Evolutionary conservation across 1,140 invertebrate genomes (phyloP), one percentile per base, ranked within the genome.

Genomic region (Leptestheria dahalacensis): DNA sequence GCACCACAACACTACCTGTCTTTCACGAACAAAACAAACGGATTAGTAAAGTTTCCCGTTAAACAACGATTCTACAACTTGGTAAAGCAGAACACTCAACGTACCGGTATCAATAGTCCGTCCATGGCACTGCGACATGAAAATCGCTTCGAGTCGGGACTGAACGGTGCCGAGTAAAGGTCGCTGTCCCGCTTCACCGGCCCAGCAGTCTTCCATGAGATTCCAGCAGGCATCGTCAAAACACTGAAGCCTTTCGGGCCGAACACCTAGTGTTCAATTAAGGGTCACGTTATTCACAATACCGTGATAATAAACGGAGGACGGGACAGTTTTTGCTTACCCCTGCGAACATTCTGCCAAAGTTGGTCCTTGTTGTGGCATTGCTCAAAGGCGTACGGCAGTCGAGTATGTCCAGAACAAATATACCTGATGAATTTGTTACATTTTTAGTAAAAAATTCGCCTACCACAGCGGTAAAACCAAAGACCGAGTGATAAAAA

Each of bases 361-460:
- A 93, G 71, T 65, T 90, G 85, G 69, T 92, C 88, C 68, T 92
- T 92, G 64, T 86, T 90, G 64, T 82, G 81, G 71, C 89, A 92
- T 62, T 85, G 81, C 66, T 92, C 88, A 73, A 91, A 93, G 2
- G 82, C 80, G 53, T 79, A 78, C 2, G 91, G 89, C 46, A 92
- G 74, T 66, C 78, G 79, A 0, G 89, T 83, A 66, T 85, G 82
- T 2, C 88, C 88, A 3, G 88, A 82, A 74, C 88, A 91, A 57
- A 91, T 78, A 64, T 91, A 91, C 33, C 33, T 41, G 15, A 41
- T 6, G 6, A 41, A 41, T 15, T 9, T 41, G 33, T 41, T 9
- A 9, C 6, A 6, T 9, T 6, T 41, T 41, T 9, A 41, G 15
- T 41, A 15, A 41, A 41, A 41, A 41, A 41, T 41, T 41, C 6